Evolutionary conservation across 2,888 invertebrate species (phyloP), one percentile per base, ranked within the genome.

Genomic region (Eilema sororculum): DNA sequence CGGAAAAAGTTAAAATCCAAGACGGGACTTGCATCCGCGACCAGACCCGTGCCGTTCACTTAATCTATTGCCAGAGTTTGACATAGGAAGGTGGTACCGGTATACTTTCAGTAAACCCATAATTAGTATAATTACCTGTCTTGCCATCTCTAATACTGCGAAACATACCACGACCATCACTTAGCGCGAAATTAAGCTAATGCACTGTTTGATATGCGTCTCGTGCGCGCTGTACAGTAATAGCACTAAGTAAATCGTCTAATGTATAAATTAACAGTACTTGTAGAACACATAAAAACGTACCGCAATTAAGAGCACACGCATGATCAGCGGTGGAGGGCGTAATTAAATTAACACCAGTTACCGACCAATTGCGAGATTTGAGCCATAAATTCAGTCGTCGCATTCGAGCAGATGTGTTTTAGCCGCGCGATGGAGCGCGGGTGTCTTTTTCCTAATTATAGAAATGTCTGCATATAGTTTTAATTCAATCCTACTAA

Each of bases 321-420:
- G 84, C 84, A 71, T 80, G 85, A 87, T 86, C 81, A 80, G 82
- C 77, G 67, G 76, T 78, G 77, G 86, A 78, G 80, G 74, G 74
- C 83, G 80, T 92, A 88, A 94, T 93, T 93, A 87, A 93, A 94
- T 94, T 93, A 94, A 91, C 92, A 88, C 90, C 87, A 89, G 87
- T 93, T 91, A 90, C 82, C 87, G 85, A 86, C 89, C 90, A 93
- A 90, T 93, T 93, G 92, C 84, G 89, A 90, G 93, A 94, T 93
- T 93, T 90, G 91, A 89, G 91, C 89, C 80, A 88, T 90, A 88
- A 90, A 91, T 88, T 89, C 78, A 79, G 82, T 83, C 58, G 52
- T 37, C 24, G 5, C 68, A 90, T 87, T 89, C 78, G 79, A 83
- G 84, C 90, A 90, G 89, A 90, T 90, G 90, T 66, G 24, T 64